phyloP scores from a whole-genome alignment of 2,888 invertebrate genomes.

The Nycteola revayana region DNA sequence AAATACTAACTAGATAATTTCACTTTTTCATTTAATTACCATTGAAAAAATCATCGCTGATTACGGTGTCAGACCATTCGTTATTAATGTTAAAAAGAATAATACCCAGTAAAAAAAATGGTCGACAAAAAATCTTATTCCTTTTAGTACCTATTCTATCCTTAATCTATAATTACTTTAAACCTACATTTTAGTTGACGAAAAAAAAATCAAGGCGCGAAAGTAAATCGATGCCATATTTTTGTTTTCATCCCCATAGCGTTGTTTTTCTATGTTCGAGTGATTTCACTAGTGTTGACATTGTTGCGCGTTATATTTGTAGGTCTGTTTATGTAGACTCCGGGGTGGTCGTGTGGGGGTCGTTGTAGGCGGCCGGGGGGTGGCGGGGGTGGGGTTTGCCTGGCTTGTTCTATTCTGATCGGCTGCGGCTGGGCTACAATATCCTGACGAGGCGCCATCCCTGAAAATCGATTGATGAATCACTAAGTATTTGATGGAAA shows the following conservation, averaged over 20 bases:
- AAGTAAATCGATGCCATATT: background rate
- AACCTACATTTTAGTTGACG: too few relatives aligned
- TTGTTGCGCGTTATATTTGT: conserved; percentile 37
- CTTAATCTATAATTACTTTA: too few relatives aligned
- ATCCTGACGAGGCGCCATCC: conserved; percentile 72
- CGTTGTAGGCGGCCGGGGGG: conserved; percentile 67
- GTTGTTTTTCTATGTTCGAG: conserved; percentile 20
- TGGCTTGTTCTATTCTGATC: conserved; percentile 45
- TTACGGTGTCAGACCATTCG: too few relatives aligned
- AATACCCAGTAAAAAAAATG: too few relatives aligned
- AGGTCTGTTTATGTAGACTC: conserved; percentile 55
- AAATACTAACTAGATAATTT: too few relatives aligned
- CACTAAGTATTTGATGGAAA: conserved; percentile 3
- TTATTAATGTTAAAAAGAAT: too few relatives aligned
- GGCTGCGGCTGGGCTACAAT: conserved; percentile 52
- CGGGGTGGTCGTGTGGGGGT: conserved; percentile 71
- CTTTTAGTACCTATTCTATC: too few relatives aligned
- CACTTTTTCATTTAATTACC: too few relatives aligned
- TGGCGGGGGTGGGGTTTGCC: conserved; percentile 62
- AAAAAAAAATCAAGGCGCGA: too few relatives aligned
- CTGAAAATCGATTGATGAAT: conserved; percentile 38
- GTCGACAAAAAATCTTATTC: too few relatives aligned
- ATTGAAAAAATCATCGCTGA: too few relatives aligned
- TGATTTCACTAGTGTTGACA: conserved; percentile 38
- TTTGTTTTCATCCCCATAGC: conserved; percentile 17